Evolutionary conservation across 1,140 invertebrate species (phyloP), one percentile per base, ranked within the genome.

Genomic region (Brachionus manjavacas): DNA sequence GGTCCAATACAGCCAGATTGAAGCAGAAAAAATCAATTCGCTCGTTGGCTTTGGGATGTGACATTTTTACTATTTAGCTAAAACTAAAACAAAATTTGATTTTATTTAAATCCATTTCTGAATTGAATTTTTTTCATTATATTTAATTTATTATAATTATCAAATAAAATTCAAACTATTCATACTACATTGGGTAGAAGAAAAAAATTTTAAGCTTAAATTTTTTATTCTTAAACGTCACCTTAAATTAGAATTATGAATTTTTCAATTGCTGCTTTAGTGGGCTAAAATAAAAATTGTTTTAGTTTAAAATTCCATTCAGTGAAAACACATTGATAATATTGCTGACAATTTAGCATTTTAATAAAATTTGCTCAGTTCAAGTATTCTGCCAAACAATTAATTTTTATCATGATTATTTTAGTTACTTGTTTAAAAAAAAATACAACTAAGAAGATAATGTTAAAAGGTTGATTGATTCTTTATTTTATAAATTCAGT

Each of bases 11-110:
- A 3, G 52, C 16, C 7, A 81, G 52, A 14, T 68, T 43, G 23
- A 81, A 81, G 23, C 79, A 81, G 23, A 68, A 60, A 60, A 81
- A 81, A 81, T 81, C 52, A 14, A 81, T 35, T 14, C 49, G 39
- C 16, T 81, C 72, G 20, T n/a, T 25, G 11, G 6, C 23, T 49
- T 49, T 76, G 41, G 8, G 11, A 76, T 12, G 72, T 49, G 25
- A 49, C 41, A 25, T 31, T 76, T 23, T 49, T 46, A 20, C 35
- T 72, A 20, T 72, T 39, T 20, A n/a, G n/a, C n/a, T n/a, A n/a
- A n/a, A n/a, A n/a, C n/a, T n/a, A 35, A 20, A 41, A 35, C 4
- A 35, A 35, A 35, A 3, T 35, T 35, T 35, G 31, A n/a, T 70
- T 43, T 72, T 41, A 35, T 23, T 72, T 72, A 41, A 16, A 41